Conservation (phyloP, 2,797 vertebrate species). For the Halcyon chelicuti region DNA sequence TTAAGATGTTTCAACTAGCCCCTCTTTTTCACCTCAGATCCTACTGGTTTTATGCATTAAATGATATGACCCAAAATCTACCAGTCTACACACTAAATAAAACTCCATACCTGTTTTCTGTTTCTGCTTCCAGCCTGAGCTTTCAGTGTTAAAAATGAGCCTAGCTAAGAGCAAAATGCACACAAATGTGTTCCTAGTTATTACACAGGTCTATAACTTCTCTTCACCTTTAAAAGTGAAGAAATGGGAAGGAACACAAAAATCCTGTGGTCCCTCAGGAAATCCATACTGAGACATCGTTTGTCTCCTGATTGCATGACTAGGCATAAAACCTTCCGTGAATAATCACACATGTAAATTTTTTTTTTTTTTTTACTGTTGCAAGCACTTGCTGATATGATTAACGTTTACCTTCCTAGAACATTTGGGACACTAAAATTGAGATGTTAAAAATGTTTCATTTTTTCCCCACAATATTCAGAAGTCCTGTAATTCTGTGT, state of each 20-base stretch:
- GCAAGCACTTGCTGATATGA: background rate
- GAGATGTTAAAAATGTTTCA: background rate
- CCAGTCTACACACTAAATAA: background rate
- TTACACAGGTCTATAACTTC: background rate
- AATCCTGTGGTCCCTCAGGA: background rate
- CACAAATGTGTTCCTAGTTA: background rate
- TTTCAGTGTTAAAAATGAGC: background rate
- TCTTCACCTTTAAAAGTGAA: background rate
- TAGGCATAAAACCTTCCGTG: background rate
- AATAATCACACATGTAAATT: background rate
- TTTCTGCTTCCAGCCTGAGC: background rate
- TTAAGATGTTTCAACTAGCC: background rate
- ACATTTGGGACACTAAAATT: background rate
- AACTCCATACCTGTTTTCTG: rapidly evolving
- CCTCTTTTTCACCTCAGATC: background rate
- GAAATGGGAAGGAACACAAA: background rate
- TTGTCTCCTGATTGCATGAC: background rate
- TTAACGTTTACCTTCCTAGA: background rate
- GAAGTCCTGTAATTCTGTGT: background rate
- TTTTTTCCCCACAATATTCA: background rate
- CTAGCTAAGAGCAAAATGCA: background rate
- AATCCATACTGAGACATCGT: background rate
- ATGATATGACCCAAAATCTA: background rate
- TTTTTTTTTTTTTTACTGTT: background rate
- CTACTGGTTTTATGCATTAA: background rate